Evolutionary conservation across 2,797 vertebrate genomes (phyloP).

Genomic region (Hapalemur alaotrensis): DNA sequence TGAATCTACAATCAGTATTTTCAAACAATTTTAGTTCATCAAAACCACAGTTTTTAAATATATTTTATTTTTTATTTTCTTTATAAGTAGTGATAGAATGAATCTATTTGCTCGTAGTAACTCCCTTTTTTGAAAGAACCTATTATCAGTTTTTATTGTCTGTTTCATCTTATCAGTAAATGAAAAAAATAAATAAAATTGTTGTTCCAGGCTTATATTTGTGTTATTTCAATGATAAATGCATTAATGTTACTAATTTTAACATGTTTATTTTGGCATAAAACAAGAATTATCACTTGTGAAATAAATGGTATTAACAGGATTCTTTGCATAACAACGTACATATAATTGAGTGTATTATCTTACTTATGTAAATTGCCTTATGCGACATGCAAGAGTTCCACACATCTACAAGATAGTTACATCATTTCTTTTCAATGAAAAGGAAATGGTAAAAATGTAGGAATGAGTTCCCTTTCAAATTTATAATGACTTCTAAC

Average conservation of each 20-base stretch:
- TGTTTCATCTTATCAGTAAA: neutral
- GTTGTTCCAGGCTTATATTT: neutral
- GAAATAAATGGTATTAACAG: constrained; percentile 21
- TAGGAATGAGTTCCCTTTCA: neutral
- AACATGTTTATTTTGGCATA: neutral
- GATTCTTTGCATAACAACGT: neutral
- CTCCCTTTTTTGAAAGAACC: neutral
- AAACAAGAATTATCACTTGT: constrained; percentile 1
- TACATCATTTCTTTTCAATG: constrained; percentile 25
- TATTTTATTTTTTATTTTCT: neutral
- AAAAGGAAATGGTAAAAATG: constrained; percentile 28
- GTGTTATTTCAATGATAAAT: neutral
- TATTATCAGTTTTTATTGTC: neutral
- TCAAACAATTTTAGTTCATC: neutral
- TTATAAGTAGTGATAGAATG: neutral
- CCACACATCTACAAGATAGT: constrained; percentile 12
- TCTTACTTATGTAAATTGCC: constrained; percentile 21
- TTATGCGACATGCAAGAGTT: neutral
- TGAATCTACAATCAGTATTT: neutral
- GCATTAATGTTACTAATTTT: neutral
- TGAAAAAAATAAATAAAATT: neutral
- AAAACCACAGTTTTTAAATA: neutral
- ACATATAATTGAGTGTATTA: neutral
- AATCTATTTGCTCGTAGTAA: neutral
- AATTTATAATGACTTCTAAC: neutral